phyloP scores from a whole-genome alignment of 2,888 invertebrate species.

The Macaria liturata region DNA sequence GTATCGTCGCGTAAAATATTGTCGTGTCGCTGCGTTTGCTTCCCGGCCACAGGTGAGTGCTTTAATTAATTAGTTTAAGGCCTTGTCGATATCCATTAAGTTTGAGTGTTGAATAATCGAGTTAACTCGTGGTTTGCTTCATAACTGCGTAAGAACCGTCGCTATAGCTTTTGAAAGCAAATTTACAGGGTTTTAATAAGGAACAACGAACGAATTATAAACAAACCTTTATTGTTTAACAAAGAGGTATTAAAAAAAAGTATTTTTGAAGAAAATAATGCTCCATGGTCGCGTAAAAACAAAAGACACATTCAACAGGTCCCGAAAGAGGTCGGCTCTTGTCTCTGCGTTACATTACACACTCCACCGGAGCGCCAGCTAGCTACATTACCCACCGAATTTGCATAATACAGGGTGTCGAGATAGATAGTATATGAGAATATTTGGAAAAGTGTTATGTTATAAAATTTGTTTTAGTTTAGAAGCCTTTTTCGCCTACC shows the following conservation, averaged over 20 bases:
- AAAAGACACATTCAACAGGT: constrained; percentile 35
- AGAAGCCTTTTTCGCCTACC: too few relatives aligned
- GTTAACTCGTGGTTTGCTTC: neutral
- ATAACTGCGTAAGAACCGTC: too few relatives aligned
- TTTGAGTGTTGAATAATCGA: constrained; percentile 9
- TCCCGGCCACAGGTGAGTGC: constrained; percentile 54
- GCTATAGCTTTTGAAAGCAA: too few relatives aligned
- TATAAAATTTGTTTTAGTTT: too few relatives aligned
- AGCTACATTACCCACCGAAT: constrained; percentile 26
- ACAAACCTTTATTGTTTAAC: too few relatives aligned
- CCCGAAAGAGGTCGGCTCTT: constrained; percentile 25
- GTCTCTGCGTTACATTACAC: constrained; percentile 14
- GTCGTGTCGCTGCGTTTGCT: constrained; percentile 43
- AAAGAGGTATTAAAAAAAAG: too few relatives aligned
- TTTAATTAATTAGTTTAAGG: constrained; percentile 26
- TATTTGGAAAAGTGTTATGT: too few relatives aligned
- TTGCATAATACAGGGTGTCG: constrained; percentile 30
- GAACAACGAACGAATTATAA: too few relatives aligned
- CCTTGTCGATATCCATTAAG: constrained; percentile 13
- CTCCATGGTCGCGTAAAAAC: neutral
- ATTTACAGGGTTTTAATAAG: too few relatives aligned
- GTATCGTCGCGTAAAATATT: constrained; percentile 62
- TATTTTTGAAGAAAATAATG: neutral
- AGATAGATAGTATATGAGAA: constrained; percentile 7
- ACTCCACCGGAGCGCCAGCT: constrained; percentile 16